These are phyloP conservation scores for Lepus oiostolus DNA, from an alignment of 2,797 vertebrate genomes.

Conservation along the genomic window DNA sequence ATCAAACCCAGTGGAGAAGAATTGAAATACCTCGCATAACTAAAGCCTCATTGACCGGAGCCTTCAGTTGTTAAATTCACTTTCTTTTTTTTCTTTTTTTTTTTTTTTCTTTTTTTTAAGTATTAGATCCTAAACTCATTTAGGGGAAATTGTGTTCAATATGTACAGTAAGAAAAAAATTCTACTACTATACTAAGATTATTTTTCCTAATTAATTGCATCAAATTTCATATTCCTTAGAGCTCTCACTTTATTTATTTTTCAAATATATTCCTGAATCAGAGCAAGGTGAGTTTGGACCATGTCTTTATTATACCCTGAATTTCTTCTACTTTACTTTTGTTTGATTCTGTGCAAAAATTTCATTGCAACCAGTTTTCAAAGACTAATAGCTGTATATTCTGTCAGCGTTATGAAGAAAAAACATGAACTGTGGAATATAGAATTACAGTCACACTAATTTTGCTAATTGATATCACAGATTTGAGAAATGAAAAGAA, in stretches of 20 bases:
- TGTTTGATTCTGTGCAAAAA: not conserved
- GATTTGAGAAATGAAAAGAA: not conserved
- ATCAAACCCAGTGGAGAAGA: slow-evolving; percentile 1
- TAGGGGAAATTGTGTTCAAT: not conserved
- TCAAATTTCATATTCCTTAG: not conserved
- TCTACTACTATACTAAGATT: not conserved
- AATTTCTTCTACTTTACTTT: slow-evolving; percentile 23
- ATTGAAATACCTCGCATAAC: not conserved
- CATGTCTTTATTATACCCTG: not conserved
- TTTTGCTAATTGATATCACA: slow-evolving; percentile 32
- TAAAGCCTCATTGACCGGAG: not conserved
- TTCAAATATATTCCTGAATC: not conserved
- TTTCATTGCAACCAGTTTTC: not conserved
- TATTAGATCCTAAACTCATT: slow-evolving; percentile 22
- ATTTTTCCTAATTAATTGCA: slow-evolving; percentile 31
- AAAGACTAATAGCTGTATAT: not conserved
- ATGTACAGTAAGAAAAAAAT: not conserved
- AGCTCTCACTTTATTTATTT: not conserved
- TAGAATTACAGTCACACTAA: not conserved
- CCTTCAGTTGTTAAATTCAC: not conserved
- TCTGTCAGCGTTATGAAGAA: not conserved
- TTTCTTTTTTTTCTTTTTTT: not conserved
- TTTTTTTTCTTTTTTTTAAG: not conserved
- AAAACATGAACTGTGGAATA: not conserved
- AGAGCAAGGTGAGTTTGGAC: not conserved